These are phyloP conservation scores for Nematopogon swammerdamellus DNA, from an alignment of 2,888 invertebrate genomes.

Conservation along the genomic window DNA sequence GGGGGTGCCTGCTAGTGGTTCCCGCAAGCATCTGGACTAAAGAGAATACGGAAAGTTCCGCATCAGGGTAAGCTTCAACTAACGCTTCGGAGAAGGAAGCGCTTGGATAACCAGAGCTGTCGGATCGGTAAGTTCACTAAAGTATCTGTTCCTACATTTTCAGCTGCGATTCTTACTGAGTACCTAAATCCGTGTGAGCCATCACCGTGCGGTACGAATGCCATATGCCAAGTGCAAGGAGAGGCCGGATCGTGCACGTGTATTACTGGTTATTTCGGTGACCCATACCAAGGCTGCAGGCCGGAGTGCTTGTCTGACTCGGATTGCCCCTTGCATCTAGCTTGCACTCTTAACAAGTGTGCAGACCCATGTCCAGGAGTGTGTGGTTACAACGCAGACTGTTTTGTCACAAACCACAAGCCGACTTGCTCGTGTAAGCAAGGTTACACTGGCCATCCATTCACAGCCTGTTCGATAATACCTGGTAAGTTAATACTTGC, in stretches of 20 bases:
- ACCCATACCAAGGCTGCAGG: slow-evolving; percentile 72
- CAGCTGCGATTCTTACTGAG: slow-evolving; percentile 42
- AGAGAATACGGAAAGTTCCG: slow-evolving; percentile 48
- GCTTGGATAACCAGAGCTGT: slow-evolving; percentile 39
- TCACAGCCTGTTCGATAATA: slow-evolving; percentile 41
- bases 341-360: slow-evolving; percentile 65
- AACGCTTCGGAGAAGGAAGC: slow-evolving; percentile 52
- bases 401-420: slow-evolving; percentile 63
- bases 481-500: slow-evolving; percentile 25
- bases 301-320: slow-evolving; percentile 65
- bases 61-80: slow-evolving; percentile 52
- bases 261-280: slow-evolving; percentile 67
- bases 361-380: slow-evolving; percentile 66
- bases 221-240: slow-evolving; percentile 70
- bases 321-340: slow-evolving; percentile 61
- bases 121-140: slow-evolving; percentile 38
- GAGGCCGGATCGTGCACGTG: slow-evolving; percentile 72
- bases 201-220: slow-evolving; percentile 67
- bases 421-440: slow-evolving; percentile 60
- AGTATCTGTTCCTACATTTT: slow-evolving; percentile 22
- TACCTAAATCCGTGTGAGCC: slow-evolving; percentile 59
- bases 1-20: slow-evolving; percentile 41
- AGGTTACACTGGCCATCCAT: slow-evolving; percentile 67
- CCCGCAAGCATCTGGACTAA: slow-evolving; percentile 35
- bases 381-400: slow-evolving; percentile 66